Evolutionary conservation across 2,113 vertebrate species (phyloP), one percentile per base, ranked within the genome.

Genomic region (Aspiorhynchus laticeps): DNA sequence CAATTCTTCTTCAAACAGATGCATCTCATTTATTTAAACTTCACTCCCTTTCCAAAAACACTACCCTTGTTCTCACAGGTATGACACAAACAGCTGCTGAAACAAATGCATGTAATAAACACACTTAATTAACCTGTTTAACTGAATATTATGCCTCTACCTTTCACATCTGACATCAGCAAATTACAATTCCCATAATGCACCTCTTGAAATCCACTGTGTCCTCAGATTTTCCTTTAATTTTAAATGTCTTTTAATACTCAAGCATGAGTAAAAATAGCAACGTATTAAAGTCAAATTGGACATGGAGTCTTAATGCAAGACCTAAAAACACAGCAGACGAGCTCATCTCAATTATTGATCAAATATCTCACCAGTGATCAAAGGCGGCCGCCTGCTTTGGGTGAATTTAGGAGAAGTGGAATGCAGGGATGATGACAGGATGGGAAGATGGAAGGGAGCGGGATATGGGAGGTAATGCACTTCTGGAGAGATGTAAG

Each of bases 241-340:
- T 65, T 31, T 67, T 31, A 48, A 61, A 81, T 63, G 38, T 28
- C 6, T 80, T 38, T 59, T 80, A 61, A 80, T 59, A 61, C 33
- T 43, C 7, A 1, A 67, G 59, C 59, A 46, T 1, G 2, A 67
- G 80, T 82, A 67, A 82, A 82, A 67, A 31, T 67, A 82, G 61
- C n/a, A 21, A 65, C 24, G 65, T 46, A 38, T n/a, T 26, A 43
- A 81, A 65, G 36, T 65, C n/a, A 43, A 65, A 82, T 46, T 4
- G 38, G 61, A 26, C 59, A 11, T 9, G 10, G 69, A 9, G 56
- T 48, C 76, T 36, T 78, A 78, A 48, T 21, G 76, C 19, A 24
- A 56, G 28, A 79, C 28, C 56, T 63, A 7, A 80, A 80, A 61
- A 53, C 46, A 77, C 0, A 2, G 53, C 56, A 38, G 21, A 41